A percentile compares a stretch with the other conserved stretches of the same genome.
phyloP scores from a whole-genome alignment of 2,797 vertebrate genomes.

The Coregonus suidteri region DNA sequence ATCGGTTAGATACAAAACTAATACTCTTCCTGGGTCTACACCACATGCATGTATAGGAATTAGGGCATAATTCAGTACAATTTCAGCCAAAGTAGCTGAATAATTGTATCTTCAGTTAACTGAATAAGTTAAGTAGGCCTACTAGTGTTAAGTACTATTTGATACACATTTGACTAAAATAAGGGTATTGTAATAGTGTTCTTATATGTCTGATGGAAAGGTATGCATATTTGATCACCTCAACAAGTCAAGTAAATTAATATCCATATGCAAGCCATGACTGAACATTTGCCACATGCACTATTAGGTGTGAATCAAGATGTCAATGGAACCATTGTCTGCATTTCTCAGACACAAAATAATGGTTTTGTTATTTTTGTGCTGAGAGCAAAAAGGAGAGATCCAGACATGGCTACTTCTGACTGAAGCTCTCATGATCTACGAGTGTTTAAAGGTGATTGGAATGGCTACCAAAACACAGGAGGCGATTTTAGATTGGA shows the following conservation, averaged over 20 bases:
- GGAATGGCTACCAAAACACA: conserved; percentile 62
- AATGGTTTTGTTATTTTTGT: conserved; percentile 5
- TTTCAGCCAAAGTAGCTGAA: no score
- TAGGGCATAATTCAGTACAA: background rate
- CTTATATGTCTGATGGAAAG: no score
- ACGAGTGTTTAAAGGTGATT: conserved; percentile 60
- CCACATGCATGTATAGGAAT: background rate
- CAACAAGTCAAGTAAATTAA: background rate
- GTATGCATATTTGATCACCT: background rate
- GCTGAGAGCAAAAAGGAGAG: conserved; percentile 5
- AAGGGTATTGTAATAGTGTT: no score
- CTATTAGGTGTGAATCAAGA: background rate
- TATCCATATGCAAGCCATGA: background rate
- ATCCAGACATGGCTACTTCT: conserved; percentile 31
- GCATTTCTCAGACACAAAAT: conserved; percentile 1
- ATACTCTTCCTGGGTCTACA: background rate
- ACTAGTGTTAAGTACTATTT: no score
- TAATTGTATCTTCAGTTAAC: no score
- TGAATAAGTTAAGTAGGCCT: no score
- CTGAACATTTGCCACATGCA: background rate
- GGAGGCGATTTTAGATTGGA: conserved; percentile 57
- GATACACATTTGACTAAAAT: background rate
- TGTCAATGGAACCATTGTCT: conserved; percentile 1
- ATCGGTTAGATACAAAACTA: background rate
- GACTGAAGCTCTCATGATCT: conserved; percentile 35